Conservation (phyloP, 1,140 invertebrate species). For the Lanistes nyassanus region DNA sequence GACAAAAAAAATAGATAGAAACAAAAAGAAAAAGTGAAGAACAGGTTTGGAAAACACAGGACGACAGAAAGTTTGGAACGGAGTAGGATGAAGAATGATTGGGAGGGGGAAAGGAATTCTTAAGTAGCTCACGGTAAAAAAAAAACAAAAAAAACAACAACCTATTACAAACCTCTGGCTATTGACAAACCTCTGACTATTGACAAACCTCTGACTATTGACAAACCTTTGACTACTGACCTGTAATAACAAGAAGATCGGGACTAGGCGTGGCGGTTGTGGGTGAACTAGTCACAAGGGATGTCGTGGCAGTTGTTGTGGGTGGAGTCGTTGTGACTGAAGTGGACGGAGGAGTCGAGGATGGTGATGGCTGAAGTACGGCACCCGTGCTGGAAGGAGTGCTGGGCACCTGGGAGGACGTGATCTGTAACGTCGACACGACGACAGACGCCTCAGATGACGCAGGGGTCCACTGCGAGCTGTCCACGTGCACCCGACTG, state of each 20-base stretch:
- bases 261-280: neutral
- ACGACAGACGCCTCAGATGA: too few species aligned
- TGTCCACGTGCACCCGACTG: too few species aligned
- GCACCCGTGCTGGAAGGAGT: too few species aligned
- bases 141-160: too few species aligned
- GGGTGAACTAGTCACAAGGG: neutral
- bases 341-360: neutral
- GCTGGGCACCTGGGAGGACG: too few species aligned
- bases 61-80: neutral
- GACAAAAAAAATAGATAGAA: neutral
- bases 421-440: too few species aligned
- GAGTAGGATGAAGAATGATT: neutral
- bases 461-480: too few species aligned
- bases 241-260: constrained; percentile 8
- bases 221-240: neutral
- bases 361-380: too few species aligned
- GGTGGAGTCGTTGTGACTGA: neutral
- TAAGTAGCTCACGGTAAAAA: too few species aligned
- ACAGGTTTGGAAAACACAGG: neutral
- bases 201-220: too few species aligned
- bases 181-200: too few species aligned
- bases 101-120: neutral
- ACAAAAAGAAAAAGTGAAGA: neutral
- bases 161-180: too few species aligned
- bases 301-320: neutral